Base-by-base conservation (phyloP, 2,797 vertebrate genomes). In the Galaxias olidus region DNA sequence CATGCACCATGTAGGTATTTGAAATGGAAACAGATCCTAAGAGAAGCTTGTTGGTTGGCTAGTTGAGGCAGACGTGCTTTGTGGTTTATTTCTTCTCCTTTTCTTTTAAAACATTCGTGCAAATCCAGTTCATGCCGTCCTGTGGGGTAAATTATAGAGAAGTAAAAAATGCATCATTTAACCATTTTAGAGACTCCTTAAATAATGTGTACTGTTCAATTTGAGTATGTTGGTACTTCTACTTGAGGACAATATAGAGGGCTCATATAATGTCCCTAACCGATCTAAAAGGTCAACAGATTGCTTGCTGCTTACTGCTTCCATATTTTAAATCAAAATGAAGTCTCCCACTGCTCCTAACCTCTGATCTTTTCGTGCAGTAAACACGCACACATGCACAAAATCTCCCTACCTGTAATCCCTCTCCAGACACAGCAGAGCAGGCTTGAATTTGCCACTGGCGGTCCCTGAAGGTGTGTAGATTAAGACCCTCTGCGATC, bases 401-500 rank as follows among this genome's bases (percentile, higher is more conserved):
- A 30, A 30, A 6, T 30, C 19, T 19, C 42, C 52, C 43, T 85
- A 89, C 90, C 88, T 91, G 90, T 18, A 91, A 86, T 10, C 90
- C 91, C 84, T 92, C 89, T 49, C 88, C 89, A 17, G 90, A 88
- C 58, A 92, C 53, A 1, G 90, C 90, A 0, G 89, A 91, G 60
- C 90, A 91, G 68, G 89, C 85, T 73, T 92, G 90, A 71, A 91
- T 91, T 75, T 93, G 90, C 90, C 90, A 91, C 75, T 92, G 90
- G 0, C 93, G 87, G 71, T 96, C 94, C 46, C 93, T 85, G 83
- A 94, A 95, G 0, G 92, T 95, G 69, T 95, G 95, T 63, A 96
- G 90, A 86, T 93, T 93, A 76, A 97, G 92, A 17, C 95, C 95
- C 80, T 94, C 92, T 0, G 95, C 94, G 0, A 96, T 94, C 80